Percentiles rank a stretch among this genome's conserved stretches.
phyloP scores from a whole-genome alignment of 1,140 invertebrate species.

The Leptinotarsa undecemlineata region DNA sequence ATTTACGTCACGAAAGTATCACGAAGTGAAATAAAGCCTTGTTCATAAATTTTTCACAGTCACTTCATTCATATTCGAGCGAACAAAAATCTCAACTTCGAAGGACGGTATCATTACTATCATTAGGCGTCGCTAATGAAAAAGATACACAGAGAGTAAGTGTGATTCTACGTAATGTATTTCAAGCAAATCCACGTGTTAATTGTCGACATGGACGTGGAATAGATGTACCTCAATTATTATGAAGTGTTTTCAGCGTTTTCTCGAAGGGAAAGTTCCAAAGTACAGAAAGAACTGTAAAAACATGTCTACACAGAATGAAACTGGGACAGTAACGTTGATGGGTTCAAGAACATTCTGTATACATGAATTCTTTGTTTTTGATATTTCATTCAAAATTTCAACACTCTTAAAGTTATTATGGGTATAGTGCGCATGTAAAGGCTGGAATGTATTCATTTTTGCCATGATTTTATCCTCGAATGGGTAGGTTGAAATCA shows the following conservation, averaged over 20 bases:
- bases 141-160: constrained; percentile 1
- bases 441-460: no score
- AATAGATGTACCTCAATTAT: background rate
- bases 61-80: background rate
- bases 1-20: no score
- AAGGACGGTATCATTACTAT: constrained; percentile 8
- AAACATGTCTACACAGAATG: background rate
- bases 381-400: no score
- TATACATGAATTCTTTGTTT: no score
- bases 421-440: no score
- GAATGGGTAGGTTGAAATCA: no score
- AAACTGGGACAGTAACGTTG: no score
- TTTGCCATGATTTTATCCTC: no score
- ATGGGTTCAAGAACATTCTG: no score
- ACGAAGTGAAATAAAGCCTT: no score
- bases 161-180: background rate
- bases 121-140: constrained; percentile 1
- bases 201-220: background rate
- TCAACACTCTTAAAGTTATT: no score
- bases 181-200: background rate
- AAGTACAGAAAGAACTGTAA: background rate
- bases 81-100: background rate
- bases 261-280: background rate
- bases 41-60: background rate
- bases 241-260: background rate